Evolutionary conservation across 2,797 vertebrate species (phyloP).

Genomic region (Enteromius paludinosus): DNA sequence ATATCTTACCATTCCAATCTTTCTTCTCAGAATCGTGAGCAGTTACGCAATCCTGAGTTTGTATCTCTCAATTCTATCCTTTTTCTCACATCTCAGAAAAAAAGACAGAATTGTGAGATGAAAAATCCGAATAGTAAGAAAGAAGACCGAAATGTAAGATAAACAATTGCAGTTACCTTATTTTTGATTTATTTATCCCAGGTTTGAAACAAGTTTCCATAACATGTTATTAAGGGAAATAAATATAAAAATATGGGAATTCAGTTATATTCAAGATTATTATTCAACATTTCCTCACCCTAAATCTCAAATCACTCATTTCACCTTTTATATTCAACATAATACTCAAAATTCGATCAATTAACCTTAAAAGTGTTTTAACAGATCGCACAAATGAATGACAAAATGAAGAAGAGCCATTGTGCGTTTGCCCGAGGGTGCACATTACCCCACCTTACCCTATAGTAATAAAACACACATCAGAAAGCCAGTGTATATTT

Average conservation of each 20-base stretch:
- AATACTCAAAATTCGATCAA: background rate
- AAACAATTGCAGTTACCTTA: background rate
- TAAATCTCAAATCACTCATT: background rate
- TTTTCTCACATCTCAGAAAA: background rate
- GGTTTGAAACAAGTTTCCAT: background rate
- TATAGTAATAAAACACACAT: slow-evolving; percentile 2
- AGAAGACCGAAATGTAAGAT: background rate
- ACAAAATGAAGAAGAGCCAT: background rate
- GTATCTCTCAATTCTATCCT: background rate
- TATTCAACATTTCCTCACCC: background rate
- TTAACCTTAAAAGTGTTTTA: background rate
- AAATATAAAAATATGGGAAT: background rate
- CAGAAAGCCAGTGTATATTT: background rate
- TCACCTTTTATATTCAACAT: background rate
- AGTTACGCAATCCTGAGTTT: background rate
- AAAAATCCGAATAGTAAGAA: background rate
- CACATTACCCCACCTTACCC: background rate
- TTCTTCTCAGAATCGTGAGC: background rate
- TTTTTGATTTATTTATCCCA: background rate
- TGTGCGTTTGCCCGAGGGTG: background rate
- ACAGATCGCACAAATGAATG: background rate
- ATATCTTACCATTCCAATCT: background rate
- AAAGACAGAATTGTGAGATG: background rate
- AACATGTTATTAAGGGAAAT: background rate
- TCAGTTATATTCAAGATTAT: background rate